Evolutionary conservation across 2,113 vertebrate genomes (phyloP), one percentile per base, ranked within the genome.

Genomic region (Catharus minimus): DNA sequence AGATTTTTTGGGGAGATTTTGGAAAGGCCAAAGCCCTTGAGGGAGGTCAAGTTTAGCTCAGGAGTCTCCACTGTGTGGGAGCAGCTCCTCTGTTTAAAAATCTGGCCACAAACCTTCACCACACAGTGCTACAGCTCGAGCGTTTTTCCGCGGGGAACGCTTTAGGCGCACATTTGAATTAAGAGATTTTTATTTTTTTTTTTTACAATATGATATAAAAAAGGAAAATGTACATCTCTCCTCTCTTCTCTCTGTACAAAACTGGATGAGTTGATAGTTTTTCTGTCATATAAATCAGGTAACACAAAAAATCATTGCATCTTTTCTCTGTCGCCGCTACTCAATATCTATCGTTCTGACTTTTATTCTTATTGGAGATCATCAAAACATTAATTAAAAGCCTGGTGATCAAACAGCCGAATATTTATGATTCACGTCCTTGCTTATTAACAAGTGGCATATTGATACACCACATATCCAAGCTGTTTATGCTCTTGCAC

Each of bases 331-430:
- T 95, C 50, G 19, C 79, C 46, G 89, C 88, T 91, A 76, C 87
- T 96, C 95, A 96, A 49, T 97, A 96, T 92, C 95, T 92, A 95
- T 85, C 77, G 62, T 60, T 94, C 95, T 96, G 95, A 96, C 93
- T 96, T 96, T 96, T 96, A 96, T 96, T 97, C 96, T 96, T 96
- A 96, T 96, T 96, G 95, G 95, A 96, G 94, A 96, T 95, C 96
- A 96, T 96, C 96, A 96, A 96, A 97, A 97, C 96, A 96, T 96
- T 97, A 97, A 97, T 96, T 97, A 96, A 96, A 97, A 96, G 95
- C 88, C 87, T 81, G 88, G 87, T 96, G 96, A 97, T 97, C 96
- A 97, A 96, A 95, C 94, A 96, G 90, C 65, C 24, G 47, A 95
- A 97, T 96, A 96, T 96, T 97, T 97, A 97, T 96, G 89, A 97